Evolutionary conservation across 2,888 invertebrate species (phyloP).

Genomic region (Pocota personata): DNA sequence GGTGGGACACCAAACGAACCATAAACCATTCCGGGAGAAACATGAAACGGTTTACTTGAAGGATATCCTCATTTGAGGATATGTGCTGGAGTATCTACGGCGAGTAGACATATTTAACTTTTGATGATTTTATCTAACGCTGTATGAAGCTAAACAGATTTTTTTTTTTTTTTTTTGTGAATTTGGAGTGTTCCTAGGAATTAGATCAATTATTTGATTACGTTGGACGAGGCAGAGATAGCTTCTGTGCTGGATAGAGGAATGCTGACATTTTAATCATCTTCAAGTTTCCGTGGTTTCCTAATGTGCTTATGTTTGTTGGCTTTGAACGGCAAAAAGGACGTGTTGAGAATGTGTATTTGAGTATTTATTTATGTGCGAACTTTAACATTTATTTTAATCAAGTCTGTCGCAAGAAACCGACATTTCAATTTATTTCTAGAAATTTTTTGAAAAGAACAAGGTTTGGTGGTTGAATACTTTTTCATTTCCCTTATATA

Average conservation of each 20-base stretch:
- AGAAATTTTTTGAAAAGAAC: too few species aligned
- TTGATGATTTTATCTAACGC: slow-evolving; percentile 58
- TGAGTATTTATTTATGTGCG: not conserved
- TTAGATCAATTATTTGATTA: slow-evolving; percentile 72
- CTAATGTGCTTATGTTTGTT: not conserved
- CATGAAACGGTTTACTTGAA: slow-evolving; percentile 57
- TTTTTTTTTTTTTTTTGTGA: slow-evolving; percentile 27
- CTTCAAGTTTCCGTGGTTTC: slow-evolving; percentile 6
- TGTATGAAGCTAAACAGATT: slow-evolving; percentile 11
- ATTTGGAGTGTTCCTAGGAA: slow-evolving; percentile 33
- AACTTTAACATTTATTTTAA: not conserved
- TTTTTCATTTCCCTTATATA: too few species aligned
- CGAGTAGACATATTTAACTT: slow-evolving; percentile 49
- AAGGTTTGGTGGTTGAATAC: too few species aligned
- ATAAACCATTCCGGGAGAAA: slow-evolving; percentile 60
- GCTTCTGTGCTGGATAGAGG: not conserved
- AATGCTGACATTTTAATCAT: slow-evolving; percentile 45
- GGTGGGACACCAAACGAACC: slow-evolving; percentile 51
- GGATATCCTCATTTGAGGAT: slow-evolving; percentile 51
- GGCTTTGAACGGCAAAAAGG: not conserved
- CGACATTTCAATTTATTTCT: too few species aligned
- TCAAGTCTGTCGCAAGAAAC: not conserved
- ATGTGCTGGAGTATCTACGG: slow-evolving; percentile 27
- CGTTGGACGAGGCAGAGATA: not conserved
- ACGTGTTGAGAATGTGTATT: slow-evolving; percentile 1